A percentile compares a stretch with the other conserved stretches of the same genome.
phyloP scores from a whole-genome alignment of 2,888 invertebrate genomes.

The Gymnosoma rotundatum region DNA sequence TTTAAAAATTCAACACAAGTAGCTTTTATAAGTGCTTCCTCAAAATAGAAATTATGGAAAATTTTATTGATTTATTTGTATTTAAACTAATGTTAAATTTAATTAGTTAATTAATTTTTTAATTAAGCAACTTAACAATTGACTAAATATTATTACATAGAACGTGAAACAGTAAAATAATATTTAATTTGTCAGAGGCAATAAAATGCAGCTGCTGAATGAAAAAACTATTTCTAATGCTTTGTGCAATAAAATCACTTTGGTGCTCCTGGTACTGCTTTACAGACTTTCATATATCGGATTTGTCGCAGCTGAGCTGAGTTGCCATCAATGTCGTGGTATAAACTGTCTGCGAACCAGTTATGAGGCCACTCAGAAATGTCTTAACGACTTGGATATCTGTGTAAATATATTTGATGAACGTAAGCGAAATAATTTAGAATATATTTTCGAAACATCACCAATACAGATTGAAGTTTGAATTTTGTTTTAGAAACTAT shows the following conservation, averaged over 20 bases:
- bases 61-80: constrained; percentile 33
- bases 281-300: constrained; percentile 59
- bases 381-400: constrained; percentile 77
- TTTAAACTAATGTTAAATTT: not conserved
- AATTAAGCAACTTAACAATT: not conserved
- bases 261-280: constrained; percentile 27
- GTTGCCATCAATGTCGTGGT: constrained; percentile 77
- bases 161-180: not conserved
- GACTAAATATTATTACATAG: no score
- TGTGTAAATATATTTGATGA: constrained; percentile 78
- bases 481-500: constrained; percentile 57
- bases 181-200: constrained; percentile 28
- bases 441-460: not conserved
- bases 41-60: constrained; percentile 45
- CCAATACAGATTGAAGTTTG: not conserved
- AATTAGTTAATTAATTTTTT: not conserved
- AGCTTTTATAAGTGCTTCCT: constrained; percentile 32
- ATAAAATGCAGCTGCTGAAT: constrained; percentile 54
- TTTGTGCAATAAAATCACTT: constrained; percentile 8
- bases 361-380: constrained; percentile 71
- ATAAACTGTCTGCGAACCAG: constrained; percentile 77
- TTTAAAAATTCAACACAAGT: constrained; percentile 22
- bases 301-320: constrained; percentile 72
- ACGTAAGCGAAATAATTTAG: constrained; percentile 72
- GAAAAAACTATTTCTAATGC: not conserved